Evolutionary conservation across 2,888 invertebrate species (phyloP), one percentile per base, ranked within the genome.

Genomic region (Hypercompe scribonia): DNA sequence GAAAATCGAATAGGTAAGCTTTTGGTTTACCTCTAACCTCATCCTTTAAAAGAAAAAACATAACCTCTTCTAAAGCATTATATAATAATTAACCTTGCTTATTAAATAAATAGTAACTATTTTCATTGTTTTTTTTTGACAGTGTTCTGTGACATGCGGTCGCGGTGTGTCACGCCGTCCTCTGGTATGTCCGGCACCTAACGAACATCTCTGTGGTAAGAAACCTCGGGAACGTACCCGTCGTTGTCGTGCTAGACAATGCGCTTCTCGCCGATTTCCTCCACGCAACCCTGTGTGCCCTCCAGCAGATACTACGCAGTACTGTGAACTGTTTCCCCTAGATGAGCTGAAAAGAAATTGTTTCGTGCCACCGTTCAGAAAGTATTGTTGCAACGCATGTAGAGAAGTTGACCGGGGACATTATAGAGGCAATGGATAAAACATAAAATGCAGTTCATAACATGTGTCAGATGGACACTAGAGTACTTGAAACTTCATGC

Each of bases 141-240:
- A 97, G 97, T 97, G 97, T 89, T 97, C 97, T 1, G 92, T 96
- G 58, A 96, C 94, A 0, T 97, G 97, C 83, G 97, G 97, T 0
- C 93, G 93, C 2, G 97, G 97, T 1, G 85, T 96, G 3, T 96
- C 96, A 21, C 92, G 93, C 1, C 94, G 96, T 5, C 95, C 96
- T 0, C 91, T 96, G 0, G 87, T 93, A 3, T 97, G 97, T 80
- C 95, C 96, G 0, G 96, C 96, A 0, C 83, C 94, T 0, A 90
- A 95, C 73, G 96, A 93, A 2, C 86, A 90, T 15, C 92, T 95
- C 0, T 97, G 97, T 85, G 97, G 96, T 0, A 91, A 95, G 2
- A 92, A 91, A 65, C 96, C 96, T 0, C 93, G 94, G 31, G 94
- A 95, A 78, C 96, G 96, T 68, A 93, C 93, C 50, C 95, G 96